phyloP scores from a whole-genome alignment of 1,140 invertebrate genomes.

The Meloidogyne chitwoodi region DNA sequence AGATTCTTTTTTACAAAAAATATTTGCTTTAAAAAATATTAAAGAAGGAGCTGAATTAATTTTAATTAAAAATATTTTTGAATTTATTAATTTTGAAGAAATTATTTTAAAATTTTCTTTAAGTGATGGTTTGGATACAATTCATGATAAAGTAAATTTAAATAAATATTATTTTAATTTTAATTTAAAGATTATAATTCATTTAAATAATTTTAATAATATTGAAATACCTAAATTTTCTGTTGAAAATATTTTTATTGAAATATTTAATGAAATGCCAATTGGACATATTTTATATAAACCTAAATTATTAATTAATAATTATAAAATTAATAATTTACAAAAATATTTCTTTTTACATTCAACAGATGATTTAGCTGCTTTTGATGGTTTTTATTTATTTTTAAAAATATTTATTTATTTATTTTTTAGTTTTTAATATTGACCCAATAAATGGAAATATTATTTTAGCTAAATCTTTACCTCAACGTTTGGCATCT shows the following conservation, averaged over 20 bases:
- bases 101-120: conserved; percentile 17
- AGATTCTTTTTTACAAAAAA: background rate
- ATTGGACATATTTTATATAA: background rate
- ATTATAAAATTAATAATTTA: background rate
- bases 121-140: conserved; percentile 29
- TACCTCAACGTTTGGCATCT: conserved; percentile 15
- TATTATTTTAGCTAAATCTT: conserved; percentile 20
- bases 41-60: conserved; percentile 6
- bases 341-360: background rate
- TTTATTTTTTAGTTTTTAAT: conserved; percentile 22
- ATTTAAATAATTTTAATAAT: background rate
- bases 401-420: background rate
- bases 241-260: background rate
- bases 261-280: background rate
- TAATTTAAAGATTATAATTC: background rate
- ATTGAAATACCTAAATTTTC: background rate
- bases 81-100: background rate
- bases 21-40: conserved; percentile 26
- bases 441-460: conserved; percentile 35
- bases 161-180: background rate
- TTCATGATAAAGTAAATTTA: conserved; percentile 14
- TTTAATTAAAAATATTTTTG: background rate
- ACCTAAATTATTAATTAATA: background rate
- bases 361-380: background rate
- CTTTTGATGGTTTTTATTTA: background rate